Base-by-base conservation (phyloP, 2,113 vertebrate species). In the Podarcis cretensis region DNA sequence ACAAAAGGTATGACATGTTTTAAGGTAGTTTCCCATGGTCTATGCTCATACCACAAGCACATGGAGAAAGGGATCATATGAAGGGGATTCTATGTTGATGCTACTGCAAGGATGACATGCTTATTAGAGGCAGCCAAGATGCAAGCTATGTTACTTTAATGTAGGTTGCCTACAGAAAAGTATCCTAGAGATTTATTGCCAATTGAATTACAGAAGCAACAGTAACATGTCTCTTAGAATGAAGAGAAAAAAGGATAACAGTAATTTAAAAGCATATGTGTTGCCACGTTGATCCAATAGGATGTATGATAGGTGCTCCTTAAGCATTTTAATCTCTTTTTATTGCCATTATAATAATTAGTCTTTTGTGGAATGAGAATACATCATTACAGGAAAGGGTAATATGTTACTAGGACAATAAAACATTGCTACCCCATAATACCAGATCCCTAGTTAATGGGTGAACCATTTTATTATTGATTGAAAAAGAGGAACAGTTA, bases 181-280 rank as follows among this genome's bases (percentile, higher is more conserved):
- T 90, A 89, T 90, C 82, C 92, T 92, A 94, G 91, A 90, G 73
- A 90, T 92, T 90, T 92, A 93, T 20, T 90, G 90, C 69, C 68
- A 90, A n/a, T 86, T 85, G 89, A 92, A 89, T 57, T 66, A 89
- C 87, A 83, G 83, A 87, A 83, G n/a, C 32, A 71, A 13, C 16
- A 8, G 40, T 35, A 86, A 89, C 84, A 79, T 80, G 71, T 79
- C 57, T 59, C 16, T 27, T 71, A 76, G 66, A 76, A 76, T 35
- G 37, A 86, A 20, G n/a, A 69, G 20, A 80, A n/a, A 54, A 84
- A 89, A 89, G 30, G 86, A 54, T 57, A 90, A 79, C 59, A 85
- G 2, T 27, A 14, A 81, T 92, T 69, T 88, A 35, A 54, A 82
- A 69, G 40, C 78, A 40, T 73, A 89, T 18, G 3, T 32, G 80